These are phyloP conservation scores for Germaria angustata DNA, from an alignment of 2,888 invertebrate genomes.

Conservation along the genomic window DNA sequence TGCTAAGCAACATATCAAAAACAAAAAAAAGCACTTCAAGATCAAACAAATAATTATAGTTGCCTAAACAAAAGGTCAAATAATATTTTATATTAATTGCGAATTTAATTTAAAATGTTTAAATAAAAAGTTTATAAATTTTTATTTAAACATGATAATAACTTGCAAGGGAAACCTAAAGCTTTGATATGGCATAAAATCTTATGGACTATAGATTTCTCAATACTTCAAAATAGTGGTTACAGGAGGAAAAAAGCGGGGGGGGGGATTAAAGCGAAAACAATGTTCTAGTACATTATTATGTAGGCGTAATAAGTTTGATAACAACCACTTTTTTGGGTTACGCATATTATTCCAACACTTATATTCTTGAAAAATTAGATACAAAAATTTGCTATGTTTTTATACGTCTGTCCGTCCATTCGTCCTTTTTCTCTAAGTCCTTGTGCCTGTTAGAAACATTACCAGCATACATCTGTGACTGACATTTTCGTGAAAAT, in stretches of 20 bases:
- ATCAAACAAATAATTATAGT: no score
- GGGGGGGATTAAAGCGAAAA: no score
- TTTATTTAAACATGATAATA: not conserved
- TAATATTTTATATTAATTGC: no score
- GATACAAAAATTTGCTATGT: conserved; percentile 1
- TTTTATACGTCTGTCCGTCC: not conserved
- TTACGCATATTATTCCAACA: conserved; percentile 27
- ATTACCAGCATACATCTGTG: conserved; percentile 52
- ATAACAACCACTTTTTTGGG: conserved; percentile 42
- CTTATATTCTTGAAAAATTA: not conserved
- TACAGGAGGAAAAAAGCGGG: not conserved
- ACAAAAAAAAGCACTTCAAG: no score
- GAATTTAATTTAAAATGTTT: not conserved
- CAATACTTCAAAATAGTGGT: not conserved
- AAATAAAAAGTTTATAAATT: not conserved
- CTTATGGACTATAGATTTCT: conserved; percentile 24
- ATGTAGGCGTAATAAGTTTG: conserved; percentile 2
- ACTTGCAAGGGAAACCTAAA: not conserved
- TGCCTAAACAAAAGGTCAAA: no score
- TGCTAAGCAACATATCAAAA: no score
- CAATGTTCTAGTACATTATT: no score
- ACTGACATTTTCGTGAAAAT: conserved; percentile 31
- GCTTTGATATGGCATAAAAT: not conserved
- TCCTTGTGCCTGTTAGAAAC: not conserved
- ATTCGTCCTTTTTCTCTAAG: not conserved